Percentiles rank a stretch among this genome's conserved stretches.
Conservation (phyloP, 2,888 invertebrate species). For the Lapara coniferarum region DNA sequence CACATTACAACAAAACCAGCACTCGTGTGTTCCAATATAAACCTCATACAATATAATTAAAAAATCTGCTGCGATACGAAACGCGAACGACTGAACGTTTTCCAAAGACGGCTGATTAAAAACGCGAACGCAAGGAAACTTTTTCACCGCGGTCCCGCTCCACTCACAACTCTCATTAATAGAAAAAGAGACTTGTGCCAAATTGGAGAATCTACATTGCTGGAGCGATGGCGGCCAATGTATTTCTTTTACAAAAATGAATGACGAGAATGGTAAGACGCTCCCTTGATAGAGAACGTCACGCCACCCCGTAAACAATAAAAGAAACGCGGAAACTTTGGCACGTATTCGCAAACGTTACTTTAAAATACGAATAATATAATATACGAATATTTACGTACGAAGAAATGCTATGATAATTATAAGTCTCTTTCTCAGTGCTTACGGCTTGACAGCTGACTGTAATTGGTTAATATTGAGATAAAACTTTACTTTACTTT, state of each 20-base stretch:
- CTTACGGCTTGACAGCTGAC: too few relatives aligned
- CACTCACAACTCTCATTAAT: conserved; percentile 24
- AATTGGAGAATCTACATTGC: conserved; percentile 27
- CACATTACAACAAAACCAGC: not conserved
- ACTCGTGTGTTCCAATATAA: not conserved
- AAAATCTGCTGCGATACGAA: conserved; percentile 37
- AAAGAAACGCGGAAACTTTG: too few relatives aligned
- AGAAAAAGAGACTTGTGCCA: conserved; percentile 24
- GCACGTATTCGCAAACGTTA: too few relatives aligned
- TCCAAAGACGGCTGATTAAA: conserved; percentile 67
- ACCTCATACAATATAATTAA: conserved; percentile 12
- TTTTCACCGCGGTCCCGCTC: conserved; percentile 37
- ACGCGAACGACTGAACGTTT: conserved; percentile 56
- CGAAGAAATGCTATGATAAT: too few relatives aligned
- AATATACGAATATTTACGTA: too few relatives aligned
- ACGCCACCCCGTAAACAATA: too few relatives aligned
- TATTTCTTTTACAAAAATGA: not conserved
- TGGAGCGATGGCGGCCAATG: not conserved
- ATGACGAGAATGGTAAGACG: too few relatives aligned
- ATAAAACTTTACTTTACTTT: too few relatives aligned
- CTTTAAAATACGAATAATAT: too few relatives aligned
- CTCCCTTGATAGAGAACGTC: too few relatives aligned
- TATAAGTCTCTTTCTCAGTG: too few relatives aligned
- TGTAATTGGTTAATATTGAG: too few relatives aligned
- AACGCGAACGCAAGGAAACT: conserved; percentile 49